phyloP scores from a whole-genome alignment of 2,888 invertebrate genomes.

The Cheilosia vulpina region DNA sequence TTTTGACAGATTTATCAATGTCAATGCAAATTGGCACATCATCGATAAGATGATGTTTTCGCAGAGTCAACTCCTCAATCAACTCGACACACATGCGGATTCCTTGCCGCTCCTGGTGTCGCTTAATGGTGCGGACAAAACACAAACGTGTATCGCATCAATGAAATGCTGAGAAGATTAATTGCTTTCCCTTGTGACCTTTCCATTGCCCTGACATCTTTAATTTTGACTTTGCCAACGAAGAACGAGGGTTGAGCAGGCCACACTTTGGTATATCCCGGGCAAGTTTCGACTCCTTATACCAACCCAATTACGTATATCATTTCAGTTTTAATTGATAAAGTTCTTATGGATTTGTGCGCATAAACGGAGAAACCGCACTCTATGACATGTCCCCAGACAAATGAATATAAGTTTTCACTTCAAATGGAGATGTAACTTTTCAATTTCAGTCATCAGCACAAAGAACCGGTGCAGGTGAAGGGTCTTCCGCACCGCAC shows the following conservation, averaged over 20 bases:
- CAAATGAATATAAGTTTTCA: slow-evolving; percentile 30
- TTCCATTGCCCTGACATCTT: not conserved
- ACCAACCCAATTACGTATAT: slow-evolving; percentile 19
- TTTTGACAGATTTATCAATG: slow-evolving; percentile 65
- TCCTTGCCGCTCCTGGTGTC: slow-evolving; percentile 1
- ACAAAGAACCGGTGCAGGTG: not conserved
- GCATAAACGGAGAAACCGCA: not conserved
- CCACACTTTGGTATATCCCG: not conserved
- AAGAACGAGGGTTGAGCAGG: too few relatives aligned
- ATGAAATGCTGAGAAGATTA: slow-evolving; percentile 21
- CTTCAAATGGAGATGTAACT: slow-evolving; percentile 48
- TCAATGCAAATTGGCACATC: slow-evolving; percentile 56
- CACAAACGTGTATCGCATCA: slow-evolving; percentile 39
- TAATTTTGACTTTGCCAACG: not conserved
- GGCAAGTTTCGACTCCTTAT: not conserved
- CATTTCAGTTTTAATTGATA: slow-evolving; percentile 58
- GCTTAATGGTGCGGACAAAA: slow-evolving; percentile 39
- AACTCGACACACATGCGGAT: not conserved
- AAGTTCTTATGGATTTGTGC: slow-evolving; percentile 41
- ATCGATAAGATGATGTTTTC: slow-evolving; percentile 11
- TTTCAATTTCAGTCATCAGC: slow-evolving; percentile 58
- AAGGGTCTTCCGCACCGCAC: not conserved
- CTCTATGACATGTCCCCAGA: not conserved
- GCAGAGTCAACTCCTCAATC: not conserved
- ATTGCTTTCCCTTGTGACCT: not conserved